Percentiles rank a stretch among this genome's conserved stretches.
Conservation (phyloP, 1,140 invertebrate species). For the Teleogryllus occipitalis region DNA sequence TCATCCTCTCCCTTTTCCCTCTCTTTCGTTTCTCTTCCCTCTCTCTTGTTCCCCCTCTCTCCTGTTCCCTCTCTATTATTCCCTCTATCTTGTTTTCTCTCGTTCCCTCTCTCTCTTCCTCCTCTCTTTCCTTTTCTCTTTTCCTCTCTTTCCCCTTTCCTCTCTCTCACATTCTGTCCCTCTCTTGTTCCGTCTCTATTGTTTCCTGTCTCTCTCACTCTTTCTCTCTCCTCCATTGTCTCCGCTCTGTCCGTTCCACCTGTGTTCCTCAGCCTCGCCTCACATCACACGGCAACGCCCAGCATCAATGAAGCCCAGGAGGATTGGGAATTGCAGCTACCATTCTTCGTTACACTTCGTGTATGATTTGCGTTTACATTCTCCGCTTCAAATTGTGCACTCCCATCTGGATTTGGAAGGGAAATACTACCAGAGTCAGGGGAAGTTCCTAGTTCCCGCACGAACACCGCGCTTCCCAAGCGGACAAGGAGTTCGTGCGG, state of each 20-base stretch:
- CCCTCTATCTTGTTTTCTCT: background rate
- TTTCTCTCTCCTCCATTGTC: background rate
- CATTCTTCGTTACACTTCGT: background rate
- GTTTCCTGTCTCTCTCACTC: background rate
- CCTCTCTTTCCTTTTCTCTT: background rate
- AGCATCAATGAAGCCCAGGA: no score
- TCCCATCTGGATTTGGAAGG: background rate
- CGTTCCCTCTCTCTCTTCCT: background rate
- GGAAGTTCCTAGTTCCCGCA: no score
- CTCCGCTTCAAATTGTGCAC: background rate
- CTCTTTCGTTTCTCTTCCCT: background rate
- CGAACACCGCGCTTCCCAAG: no score
- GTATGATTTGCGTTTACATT: background rate
- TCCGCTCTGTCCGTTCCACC: background rate
- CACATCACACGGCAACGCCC: no score
- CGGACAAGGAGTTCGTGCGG: no score
- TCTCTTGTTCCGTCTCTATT: background rate
- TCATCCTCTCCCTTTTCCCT: background rate
- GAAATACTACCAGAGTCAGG: background rate
- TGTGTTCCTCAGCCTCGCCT: no score
- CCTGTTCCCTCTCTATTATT: background rate
- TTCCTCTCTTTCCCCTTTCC: background rate
- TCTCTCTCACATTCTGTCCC: background rate
- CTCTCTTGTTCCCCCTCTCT: background rate
- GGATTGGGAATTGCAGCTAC: background rate